phyloP scores from a whole-genome alignment of 2,888 invertebrate genomes.

The Lepidocyrtoides sp. region DNA sequence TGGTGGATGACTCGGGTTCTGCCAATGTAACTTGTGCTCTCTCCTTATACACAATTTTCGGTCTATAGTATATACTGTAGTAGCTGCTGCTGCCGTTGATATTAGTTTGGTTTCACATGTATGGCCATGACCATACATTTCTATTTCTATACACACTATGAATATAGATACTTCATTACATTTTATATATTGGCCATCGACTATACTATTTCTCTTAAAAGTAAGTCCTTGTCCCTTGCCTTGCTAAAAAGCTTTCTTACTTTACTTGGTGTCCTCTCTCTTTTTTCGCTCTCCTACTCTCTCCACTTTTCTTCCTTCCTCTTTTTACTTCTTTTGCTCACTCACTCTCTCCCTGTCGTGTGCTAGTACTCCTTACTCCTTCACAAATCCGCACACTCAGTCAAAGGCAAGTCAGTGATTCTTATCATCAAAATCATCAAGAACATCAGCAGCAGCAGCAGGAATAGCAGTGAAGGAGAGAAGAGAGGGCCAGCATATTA shows the following conservation, averaged over 20 bases:
- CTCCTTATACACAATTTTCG: background rate
- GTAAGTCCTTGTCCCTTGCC: constrained; percentile 66
- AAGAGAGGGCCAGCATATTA: background rate
- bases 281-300: constrained; percentile 14
- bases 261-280: constrained; percentile 14
- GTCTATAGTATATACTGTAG: background rate
- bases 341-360: background rate
- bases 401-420: constrained; percentile 24
- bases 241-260: constrained; percentile 2
- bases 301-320: constrained; percentile 49
- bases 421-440: constrained; percentile 54
- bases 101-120: background rate
- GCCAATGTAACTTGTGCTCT: background rate
- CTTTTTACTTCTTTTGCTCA: constrained; percentile 15
- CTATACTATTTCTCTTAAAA: background rate
- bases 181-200: background rate
- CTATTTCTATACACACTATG: background rate
- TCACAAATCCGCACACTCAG: constrained; percentile 11
- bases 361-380: background rate
- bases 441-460: constrained; percentile 4
- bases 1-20: constrained; percentile 6
- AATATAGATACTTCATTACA: background rate
- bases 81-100: background rate
- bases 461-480: background rate
- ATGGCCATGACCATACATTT: constrained; percentile 2